Evolutionary conservation across 2,797 vertebrate species (phyloP).

Genomic region (Varecia variegata): DNA sequence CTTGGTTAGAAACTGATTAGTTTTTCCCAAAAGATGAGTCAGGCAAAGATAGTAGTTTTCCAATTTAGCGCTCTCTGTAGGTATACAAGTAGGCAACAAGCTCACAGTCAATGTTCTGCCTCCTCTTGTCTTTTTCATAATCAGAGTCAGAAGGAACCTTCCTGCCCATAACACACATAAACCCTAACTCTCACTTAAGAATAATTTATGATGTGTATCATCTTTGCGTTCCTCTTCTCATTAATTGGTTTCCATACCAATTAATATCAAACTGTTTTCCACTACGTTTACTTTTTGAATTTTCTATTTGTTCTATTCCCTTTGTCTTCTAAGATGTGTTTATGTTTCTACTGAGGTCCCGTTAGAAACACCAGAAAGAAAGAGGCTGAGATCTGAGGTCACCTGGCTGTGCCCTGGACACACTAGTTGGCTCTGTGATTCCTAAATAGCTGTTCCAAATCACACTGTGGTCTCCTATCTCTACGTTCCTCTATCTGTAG

Average conservation of each 20-base stretch:
- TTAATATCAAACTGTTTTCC: constrained; percentile 30
- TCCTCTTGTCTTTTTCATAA: constrained; percentile 21
- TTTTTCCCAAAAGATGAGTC: constrained; percentile 64
- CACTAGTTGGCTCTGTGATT: background rate
- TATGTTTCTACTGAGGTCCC: background rate
- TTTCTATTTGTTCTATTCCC: constrained; percentile 68
- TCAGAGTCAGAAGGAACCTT: constrained; percentile 35
- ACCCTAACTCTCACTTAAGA: constrained; percentile 48
- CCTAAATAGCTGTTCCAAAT: background rate
- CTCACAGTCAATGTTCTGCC: constrained; percentile 7
- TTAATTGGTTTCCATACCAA: background rate
- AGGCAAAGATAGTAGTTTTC: constrained; percentile 47
- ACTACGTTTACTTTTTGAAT: constrained; percentile 60
- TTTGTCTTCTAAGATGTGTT: constrained; percentile 45
- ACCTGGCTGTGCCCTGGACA: background rate
- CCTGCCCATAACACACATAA: constrained; percentile 41
- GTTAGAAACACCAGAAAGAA: background rate
- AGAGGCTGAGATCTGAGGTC: background rate
- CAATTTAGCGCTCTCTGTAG: constrained; percentile 34
- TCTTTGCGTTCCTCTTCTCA: constrained; percentile 52
- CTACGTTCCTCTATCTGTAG: background rate
- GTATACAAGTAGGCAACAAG: constrained; percentile 14
- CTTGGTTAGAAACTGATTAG: constrained; percentile 64
- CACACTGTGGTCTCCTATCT: background rate
- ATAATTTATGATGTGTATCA: constrained; percentile 61